Percentiles rank a stretch among this genome's conserved stretches.
Evolutionary conservation across 1,140 invertebrate species (phyloP).

Genomic region (Liolophura sinensis): DNA sequence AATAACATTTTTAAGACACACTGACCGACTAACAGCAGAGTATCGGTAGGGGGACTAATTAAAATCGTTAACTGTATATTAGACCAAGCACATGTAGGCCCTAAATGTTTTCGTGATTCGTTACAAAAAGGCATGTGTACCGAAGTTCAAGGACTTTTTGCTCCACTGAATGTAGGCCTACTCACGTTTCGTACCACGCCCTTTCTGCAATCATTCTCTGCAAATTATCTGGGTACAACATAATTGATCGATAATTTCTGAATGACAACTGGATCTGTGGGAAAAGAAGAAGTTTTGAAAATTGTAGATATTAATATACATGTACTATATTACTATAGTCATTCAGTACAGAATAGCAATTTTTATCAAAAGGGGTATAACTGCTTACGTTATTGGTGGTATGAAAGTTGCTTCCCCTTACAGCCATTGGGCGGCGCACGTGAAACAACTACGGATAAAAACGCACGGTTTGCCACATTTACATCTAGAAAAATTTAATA

Average conservation of each 20-base stretch:
- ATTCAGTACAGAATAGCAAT: too few species aligned
- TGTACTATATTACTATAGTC: too few species aligned
- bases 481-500: too few species aligned
- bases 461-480: too few species aligned
- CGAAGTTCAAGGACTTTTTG: not conserved
- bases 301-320: not conserved
- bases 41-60: not conserved
- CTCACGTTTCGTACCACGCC: slow-evolving; percentile 47
- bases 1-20: too few species aligned
- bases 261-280: slow-evolving; percentile 43
- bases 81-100: not conserved
- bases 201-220: slow-evolving; percentile 41
- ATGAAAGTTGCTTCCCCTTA: too few species aligned
- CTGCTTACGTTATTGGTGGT: too few species aligned
- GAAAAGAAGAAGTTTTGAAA: not conserved
- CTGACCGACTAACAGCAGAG: not conserved
- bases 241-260: slow-evolving; percentile 46
- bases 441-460: too few species aligned
- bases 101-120: not conserved
- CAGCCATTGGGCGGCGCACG: too few species aligned
- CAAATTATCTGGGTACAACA: slow-evolving; percentile 48
- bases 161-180: slow-evolving; percentile 6
- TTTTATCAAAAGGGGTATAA: too few species aligned
- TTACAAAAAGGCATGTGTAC: not conserved
- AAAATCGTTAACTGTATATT: not conserved